Percentiles rank a stretch among this genome's conserved stretches.
Conservation (phyloP, 35 echinoderm and acorn worm genomes). For the Ophioderma brevispina region DNA sequence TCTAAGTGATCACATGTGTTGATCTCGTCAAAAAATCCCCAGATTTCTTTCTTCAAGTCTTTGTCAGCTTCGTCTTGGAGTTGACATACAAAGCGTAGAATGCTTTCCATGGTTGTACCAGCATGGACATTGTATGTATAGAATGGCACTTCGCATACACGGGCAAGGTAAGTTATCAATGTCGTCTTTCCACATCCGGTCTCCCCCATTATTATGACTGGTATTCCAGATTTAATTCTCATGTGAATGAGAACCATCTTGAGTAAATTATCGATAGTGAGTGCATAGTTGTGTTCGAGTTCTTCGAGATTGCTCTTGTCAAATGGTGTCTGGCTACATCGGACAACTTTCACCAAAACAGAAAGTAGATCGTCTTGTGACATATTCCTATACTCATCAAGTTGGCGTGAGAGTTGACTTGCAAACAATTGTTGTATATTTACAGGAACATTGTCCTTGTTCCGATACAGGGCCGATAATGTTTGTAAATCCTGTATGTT, state of each 20-base stretch:
- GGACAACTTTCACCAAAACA: slow-evolving; percentile 1
- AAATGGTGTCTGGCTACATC: background rate
- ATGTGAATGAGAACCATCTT: slow-evolving; percentile 41
- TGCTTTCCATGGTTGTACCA: background rate
- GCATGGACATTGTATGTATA: slow-evolving; percentile 8
- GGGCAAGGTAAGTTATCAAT: slow-evolving; percentile 25
- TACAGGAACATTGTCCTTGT: background rate
- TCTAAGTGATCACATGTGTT: slow-evolving; percentile 50
- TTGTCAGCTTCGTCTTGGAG: background rate
- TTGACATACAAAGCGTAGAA: background rate
- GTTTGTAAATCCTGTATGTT: slow-evolving; percentile 35
- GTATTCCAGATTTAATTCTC: slow-evolving; percentile 21
- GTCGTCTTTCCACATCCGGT: slow-evolving; percentile 51
- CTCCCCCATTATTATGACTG: slow-evolving; percentile 50
- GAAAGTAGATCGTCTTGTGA: background rate
- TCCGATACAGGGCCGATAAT: slow-evolving; percentile 16
- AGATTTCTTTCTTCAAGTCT: background rate
- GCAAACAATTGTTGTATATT: slow-evolving; percentile 22
- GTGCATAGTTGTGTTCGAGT: slow-evolving; percentile 17
- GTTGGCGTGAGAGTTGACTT: slow-evolving; percentile 4
- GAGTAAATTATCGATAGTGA: slow-evolving; percentile 33
- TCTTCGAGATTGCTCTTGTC: background rate
- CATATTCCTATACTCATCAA: slow-evolving; percentile 12
- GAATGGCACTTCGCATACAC: slow-evolving; percentile 43
- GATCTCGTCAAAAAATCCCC: slow-evolving; percentile 41